These are phyloP conservation scores for Strix aluco DNA, from an alignment of 2,113 vertebrate species.

Conservation along the genomic window DNA sequence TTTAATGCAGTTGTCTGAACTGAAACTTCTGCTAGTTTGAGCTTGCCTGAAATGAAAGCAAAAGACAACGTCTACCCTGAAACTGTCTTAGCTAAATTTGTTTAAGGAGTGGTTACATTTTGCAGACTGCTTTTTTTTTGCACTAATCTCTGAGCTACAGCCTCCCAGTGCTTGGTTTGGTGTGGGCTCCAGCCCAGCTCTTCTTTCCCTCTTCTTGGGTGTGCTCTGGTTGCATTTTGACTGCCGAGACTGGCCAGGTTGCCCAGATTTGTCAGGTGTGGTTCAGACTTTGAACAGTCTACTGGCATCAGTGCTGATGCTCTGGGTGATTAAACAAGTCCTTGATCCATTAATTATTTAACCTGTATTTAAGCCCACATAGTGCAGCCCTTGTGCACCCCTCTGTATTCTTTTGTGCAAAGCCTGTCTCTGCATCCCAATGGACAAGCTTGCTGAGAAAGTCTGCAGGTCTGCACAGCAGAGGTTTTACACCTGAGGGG, in stretches of 20 bases:
- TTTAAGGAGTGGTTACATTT: background rate
- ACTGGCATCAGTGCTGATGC: background rate
- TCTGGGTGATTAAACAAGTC: background rate
- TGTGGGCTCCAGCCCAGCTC: background rate
- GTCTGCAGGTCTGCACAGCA: background rate
- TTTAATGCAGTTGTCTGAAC: background rate
- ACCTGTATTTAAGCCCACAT: background rate
- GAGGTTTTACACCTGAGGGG: background rate
- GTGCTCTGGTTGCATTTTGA: background rate
- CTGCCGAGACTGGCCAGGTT: background rate
- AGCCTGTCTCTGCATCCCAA: accelerated
- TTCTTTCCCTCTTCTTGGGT: background rate
- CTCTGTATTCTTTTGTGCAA: background rate
- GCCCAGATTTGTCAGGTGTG: background rate
- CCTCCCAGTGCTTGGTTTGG: background rate
- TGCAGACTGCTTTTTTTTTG: background rate
- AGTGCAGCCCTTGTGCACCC: background rate
- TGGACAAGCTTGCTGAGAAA: background rate
- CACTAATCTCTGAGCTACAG: background rate
- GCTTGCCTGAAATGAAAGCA: constrained; percentile 1
- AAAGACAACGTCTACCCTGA: background rate
- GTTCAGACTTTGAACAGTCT: background rate
- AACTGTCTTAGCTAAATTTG: background rate
- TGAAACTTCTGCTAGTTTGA: background rate
- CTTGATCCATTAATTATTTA: background rate